Evolutionary conservation across 35 echinoderm and acorn worm genomes (phyloP), one percentile per base, ranked within the genome.

Genomic region (Lytechinus pictus): DNA sequence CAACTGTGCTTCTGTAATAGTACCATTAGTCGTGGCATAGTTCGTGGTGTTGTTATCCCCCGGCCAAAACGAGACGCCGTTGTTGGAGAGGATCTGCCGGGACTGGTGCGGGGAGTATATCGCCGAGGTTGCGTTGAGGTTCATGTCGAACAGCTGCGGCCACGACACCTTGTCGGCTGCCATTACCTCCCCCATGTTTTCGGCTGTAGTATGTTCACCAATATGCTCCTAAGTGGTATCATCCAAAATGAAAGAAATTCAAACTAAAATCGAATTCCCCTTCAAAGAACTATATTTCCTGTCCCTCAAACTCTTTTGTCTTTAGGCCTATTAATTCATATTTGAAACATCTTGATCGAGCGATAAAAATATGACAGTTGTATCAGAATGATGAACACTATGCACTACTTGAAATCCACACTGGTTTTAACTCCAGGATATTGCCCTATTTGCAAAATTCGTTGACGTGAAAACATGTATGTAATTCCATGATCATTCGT

Each of bases 101-200:
- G 92, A 55, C 24, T 93, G 92, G 52, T 90, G 88, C 27, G 92
- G 92, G 88, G 88, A 90, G 27, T 93, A 93, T 54, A 93, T 93
- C 52, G 92, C 92, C 24, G 92, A 93, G 55, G 92, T 93, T 55
- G 92, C 92, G 92, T 93, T 93, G 53, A 93, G 54, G 54, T 93
- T 93, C 92, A 93, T 93, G 28, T 93, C 92, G n/a, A 93, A 93
- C 55, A 93, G 10, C 53, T 93, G 92, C 27, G 53, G 53, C 92
- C 92, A 93, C 53, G 92, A 54, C 28, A 54, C 54, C 54, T 93
- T 93, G 13, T 93, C 92, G 29, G 92, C 92, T 9, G 92, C 92
- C 92, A 93, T 93, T 54, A 93, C 92, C 53, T 93, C 92, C 9
- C 92, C 92, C 92, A 93, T 93, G 53, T 2, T 93, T 57, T 27